Percentiles rank a stretch among this genome's conserved stretches.
These are phyloP conservation scores for human (Homo sapiens) DNA, from an alignment of 2,113 vertebrate species.

Conservation along the genomic window DNA sequence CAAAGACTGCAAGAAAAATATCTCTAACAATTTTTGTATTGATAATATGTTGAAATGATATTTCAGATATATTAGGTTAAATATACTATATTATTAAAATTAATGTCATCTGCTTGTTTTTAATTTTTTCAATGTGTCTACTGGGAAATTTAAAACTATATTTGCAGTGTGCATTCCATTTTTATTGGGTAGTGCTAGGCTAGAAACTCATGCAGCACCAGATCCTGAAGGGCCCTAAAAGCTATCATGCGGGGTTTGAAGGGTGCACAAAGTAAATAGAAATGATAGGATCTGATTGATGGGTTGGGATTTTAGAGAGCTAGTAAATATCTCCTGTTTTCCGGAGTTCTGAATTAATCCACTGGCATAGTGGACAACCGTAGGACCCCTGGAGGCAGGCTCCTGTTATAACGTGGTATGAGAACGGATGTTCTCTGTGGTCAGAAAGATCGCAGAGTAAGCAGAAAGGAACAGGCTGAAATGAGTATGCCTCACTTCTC, in stretches of 20 bases:
- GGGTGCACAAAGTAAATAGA: not conserved
- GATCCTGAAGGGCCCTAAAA: not conserved
- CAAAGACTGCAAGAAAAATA: not conserved
- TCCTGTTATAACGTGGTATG: accelerated
- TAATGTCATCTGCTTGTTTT: not conserved
- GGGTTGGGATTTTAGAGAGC: not conserved
- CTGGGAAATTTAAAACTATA: not conserved
- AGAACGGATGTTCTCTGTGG: not conserved
- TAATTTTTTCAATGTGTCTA: not conserved
- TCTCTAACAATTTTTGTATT: not conserved
- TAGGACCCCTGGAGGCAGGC: too few relatives aligned
- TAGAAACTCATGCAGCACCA: not conserved
- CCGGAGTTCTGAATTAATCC: not conserved
- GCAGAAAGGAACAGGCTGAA: too few relatives aligned
- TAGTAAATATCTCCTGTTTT: not conserved
- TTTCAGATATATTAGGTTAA: not conserved
- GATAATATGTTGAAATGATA: not conserved
- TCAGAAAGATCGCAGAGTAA: not conserved
- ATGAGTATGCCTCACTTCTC: too few relatives aligned
- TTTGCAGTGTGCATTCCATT: not conserved
- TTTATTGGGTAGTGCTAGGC: too few relatives aligned
- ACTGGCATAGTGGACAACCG: too few relatives aligned
- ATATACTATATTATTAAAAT: not conserved
- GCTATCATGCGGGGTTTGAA: not conserved
- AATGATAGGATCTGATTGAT: not conserved